Conservation (phyloP, 2,797 vertebrate species). For the Crocodylus rhombifer region DNA sequence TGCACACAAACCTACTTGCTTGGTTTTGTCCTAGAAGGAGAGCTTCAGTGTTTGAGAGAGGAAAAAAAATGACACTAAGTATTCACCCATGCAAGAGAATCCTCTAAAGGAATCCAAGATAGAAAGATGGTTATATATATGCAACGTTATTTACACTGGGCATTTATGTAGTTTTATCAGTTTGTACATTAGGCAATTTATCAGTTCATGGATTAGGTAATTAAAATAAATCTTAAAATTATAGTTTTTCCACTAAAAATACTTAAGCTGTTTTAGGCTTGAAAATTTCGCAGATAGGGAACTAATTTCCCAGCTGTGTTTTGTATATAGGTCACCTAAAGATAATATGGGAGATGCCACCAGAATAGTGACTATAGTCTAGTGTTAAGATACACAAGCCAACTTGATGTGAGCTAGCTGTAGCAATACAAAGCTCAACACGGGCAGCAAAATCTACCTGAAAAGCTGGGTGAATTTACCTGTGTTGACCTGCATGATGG, state of each 20-base stretch:
- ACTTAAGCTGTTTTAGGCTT: not conserved
- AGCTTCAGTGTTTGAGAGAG: not conserved
- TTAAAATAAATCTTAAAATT: not conserved
- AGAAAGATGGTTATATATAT: not conserved
- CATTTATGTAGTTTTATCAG: not conserved
- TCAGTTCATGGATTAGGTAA: not conserved
- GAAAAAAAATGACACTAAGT: not conserved
- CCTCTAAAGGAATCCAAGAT: not conserved
- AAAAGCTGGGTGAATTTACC: too few species aligned
- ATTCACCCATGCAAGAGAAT: not conserved
- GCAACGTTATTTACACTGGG: not conserved
- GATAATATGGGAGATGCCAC: not conserved
- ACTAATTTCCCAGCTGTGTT: not conserved
- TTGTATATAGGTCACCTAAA: not conserved
- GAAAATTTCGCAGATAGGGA: not conserved
- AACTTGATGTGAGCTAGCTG: too few species aligned
- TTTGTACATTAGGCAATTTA: not conserved
- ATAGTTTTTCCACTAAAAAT: not conserved
- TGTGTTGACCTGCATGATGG: too few species aligned
- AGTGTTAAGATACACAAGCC: too few species aligned
- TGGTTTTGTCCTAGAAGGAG: not conserved
- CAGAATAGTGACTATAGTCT: too few species aligned
- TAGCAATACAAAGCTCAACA: too few species aligned
- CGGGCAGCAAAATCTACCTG: too few species aligned
- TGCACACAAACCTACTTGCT: not conserved